These are phyloP conservation scores for Piezodorus guildinii DNA, from an alignment of 1,140 invertebrate genomes.

Conservation along the genomic window DNA sequence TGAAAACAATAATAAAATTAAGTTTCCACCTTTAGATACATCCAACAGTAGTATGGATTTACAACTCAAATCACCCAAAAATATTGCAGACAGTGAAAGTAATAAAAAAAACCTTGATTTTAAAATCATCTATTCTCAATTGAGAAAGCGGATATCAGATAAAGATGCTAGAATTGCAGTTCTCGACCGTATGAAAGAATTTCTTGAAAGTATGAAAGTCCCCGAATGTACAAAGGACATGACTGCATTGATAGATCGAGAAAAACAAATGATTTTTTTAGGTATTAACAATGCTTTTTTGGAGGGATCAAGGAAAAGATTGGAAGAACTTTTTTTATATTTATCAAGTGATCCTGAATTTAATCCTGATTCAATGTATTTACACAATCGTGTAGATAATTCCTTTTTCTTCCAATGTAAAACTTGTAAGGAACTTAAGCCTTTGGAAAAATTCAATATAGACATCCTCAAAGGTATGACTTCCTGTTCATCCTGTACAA, in stretches of 20 bases:
- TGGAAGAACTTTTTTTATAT: background rate
- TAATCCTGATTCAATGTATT: background rate
- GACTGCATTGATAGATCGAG: background rate
- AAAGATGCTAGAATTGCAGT: background rate
- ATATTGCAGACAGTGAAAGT: background rate
- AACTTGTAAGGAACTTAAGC: slow-evolving; percentile 3
- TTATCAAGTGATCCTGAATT: background rate
- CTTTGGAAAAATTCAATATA: background rate
- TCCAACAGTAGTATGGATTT: background rate
- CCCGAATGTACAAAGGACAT: slow-evolving; percentile 3
- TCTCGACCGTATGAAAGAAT: background rate
- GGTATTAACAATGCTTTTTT: background rate
- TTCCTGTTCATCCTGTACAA: background rate
- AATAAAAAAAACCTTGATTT: background rate
- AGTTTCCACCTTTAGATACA: background rate
- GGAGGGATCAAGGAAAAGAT: background rate
- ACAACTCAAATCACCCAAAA: background rate
- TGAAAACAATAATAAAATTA: background rate
- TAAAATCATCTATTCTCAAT: background rate
- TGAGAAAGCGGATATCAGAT: background rate
- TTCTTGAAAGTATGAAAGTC: background rate
- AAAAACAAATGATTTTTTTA: background rate
- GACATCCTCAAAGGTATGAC: background rate
- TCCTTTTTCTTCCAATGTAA: background rate
- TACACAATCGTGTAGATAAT: background rate